phyloP scores from a whole-genome alignment of 2,797 vertebrate genomes.

The Rhabdophis nuchalis region DNA sequence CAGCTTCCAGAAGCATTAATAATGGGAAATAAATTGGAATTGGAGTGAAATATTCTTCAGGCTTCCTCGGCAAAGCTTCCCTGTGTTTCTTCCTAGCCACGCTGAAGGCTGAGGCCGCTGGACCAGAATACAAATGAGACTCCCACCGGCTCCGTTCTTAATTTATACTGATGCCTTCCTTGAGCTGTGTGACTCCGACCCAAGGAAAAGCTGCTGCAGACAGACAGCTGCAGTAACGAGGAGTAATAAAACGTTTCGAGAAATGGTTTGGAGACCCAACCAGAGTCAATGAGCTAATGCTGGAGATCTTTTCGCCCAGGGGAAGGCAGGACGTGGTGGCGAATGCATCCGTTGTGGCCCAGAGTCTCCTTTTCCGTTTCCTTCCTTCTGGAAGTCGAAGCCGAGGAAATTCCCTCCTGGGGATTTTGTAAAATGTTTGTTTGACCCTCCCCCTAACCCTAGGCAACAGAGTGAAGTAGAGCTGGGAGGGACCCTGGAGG shows the following conservation, averaged over 20 bases:
- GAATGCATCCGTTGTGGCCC: not conserved
- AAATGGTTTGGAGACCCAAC: conserved; percentile 8
- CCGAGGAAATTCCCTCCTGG: not conserved
- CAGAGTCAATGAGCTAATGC: not conserved
- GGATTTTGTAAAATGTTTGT: not conserved
- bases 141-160: conserved; percentile 5
- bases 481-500: not conserved
- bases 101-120: conserved; percentile 51
- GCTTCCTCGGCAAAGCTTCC: conserved; percentile 64
- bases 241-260: conserved; percentile 1
- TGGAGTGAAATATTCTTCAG: conserved; percentile 63
- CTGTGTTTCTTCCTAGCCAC: conserved; percentile 56
- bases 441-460: not conserved
- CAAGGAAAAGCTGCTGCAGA: conserved; percentile 16
- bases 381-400: not conserved
- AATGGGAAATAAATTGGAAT: conserved; percentile 73
- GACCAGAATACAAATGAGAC: conserved; percentile 68
- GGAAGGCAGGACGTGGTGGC: not conserved
- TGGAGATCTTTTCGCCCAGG: not conserved
- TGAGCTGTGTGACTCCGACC: not conserved
- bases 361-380: not conserved
- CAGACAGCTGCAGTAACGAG: not conserved
- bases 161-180: conserved; percentile 34
- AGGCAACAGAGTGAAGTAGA: not conserved
- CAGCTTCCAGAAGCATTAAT: conserved; percentile 70